These are phyloP conservation scores for Oophaga sylvatica DNA, from an alignment of 2,797 vertebrate genomes.

Conservation along the genomic window DNA sequence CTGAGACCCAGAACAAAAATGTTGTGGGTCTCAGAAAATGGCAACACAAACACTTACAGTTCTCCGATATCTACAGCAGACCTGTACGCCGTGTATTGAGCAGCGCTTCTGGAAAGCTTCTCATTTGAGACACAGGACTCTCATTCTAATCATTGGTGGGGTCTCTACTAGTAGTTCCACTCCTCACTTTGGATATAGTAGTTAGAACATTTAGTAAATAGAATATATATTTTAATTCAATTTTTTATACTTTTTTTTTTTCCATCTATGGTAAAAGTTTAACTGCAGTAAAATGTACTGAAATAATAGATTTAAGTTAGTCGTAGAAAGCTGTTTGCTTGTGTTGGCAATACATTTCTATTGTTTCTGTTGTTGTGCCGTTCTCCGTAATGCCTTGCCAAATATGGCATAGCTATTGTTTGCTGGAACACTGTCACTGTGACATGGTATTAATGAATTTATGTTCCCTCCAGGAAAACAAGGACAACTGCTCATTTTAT, in stretches of 20 bases:
- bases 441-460: conserved; percentile 21
- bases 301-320: neutral
- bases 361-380: conserved; percentile 17
- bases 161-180: too few relatives aligned
- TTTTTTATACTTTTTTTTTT: neutral
- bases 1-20: too few relatives aligned
- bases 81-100: too few relatives aligned
- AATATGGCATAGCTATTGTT: conserved; percentile 39
- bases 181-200: too few relatives aligned
- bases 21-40: too few relatives aligned
- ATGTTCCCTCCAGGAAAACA: conserved; percentile 12
- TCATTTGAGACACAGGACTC: too few relatives aligned
- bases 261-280: neutral
- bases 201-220: too few relatives aligned
- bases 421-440: conserved; percentile 26
- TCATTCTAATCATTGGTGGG: too few relatives aligned
- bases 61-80: too few relatives aligned
- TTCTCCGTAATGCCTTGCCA: conserved; percentile 28
- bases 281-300: neutral
- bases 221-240: neutral
- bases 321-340: neutral
- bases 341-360: conserved; percentile 7
- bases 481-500: conserved; percentile 11
- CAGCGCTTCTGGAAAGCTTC: too few relatives aligned
- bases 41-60: too few relatives aligned